Base-by-base conservation (phyloP, 2,797 vertebrate species). In the Ctenochaetus hawaiiensis region DNA sequence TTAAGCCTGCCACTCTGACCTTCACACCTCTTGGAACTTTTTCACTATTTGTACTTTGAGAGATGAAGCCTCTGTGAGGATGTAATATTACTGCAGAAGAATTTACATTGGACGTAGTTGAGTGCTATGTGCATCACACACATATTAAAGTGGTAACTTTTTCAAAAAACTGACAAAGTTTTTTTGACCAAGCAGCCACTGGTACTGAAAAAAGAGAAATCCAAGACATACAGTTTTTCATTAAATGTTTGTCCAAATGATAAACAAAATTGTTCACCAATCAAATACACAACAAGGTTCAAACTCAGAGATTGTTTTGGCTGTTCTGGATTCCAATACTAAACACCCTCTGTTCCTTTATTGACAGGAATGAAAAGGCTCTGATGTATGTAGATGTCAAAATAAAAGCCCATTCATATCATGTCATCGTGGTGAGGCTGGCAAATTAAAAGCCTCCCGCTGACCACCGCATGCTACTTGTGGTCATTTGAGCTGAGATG, bases 371-470 rank as follows among this genome's bases (percentile, higher is more conserved):
- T 57, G 20, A 62, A 62, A 56, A 59, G 8, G n/a, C n/a, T 68
- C 30, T 34, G 22, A 49, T 49, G 8, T 18, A 53, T 59, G 8
- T 26, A 23, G 8, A 56, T 34, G 20, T 70, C 67, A 80, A 41
- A 58, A 65, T 70, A 76, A 78, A 74, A 67, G 51, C 14, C 26
- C 30, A 17, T 71, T n/a, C 48, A 12, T 47, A 51, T 68, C 47
- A 18, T 52, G 23, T 81, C 20, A 68, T 3, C 2, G 1, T 64
- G 65, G 69, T n/a, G 11, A 18, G 41, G 7, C 16, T 41, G 22
- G 11, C 12, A 72, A 72, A 75, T 79, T 61, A 73, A 81, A 77
- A 71, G 58, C 56, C 49, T 11, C 72, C 57, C 16, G 52, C 47
- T 43, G 57, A 75, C 76, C 47, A 57, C 14, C 7, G 13, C 68